Conservation (phyloP, 2,888 invertebrate species). For the Polydrusus cervinus region DNA sequence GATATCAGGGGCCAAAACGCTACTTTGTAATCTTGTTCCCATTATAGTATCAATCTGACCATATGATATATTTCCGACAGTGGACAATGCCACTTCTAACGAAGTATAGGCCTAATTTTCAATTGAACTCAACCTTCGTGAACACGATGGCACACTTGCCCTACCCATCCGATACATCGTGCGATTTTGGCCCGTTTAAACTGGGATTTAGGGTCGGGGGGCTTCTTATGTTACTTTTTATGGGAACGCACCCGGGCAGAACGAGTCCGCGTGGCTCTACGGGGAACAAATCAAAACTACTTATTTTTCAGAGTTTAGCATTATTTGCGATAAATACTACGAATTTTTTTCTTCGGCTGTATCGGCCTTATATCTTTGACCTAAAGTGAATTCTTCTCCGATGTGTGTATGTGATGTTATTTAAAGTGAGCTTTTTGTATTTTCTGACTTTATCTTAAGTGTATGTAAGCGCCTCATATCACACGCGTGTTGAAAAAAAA, state of each 20-base stretch:
- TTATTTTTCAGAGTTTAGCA: too few relatives aligned
- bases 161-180: background rate
- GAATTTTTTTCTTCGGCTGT: too few relatives aligned
- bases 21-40: background rate
- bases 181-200: slow-evolving; percentile 21
- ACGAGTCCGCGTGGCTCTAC: background rate
- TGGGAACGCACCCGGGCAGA: background rate
- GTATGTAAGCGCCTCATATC: too few relatives aligned
- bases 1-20: too few relatives aligned
- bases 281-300: background rate
- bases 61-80: slow-evolving; percentile 26
- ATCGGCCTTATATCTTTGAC: too few relatives aligned
- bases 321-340: too few relatives aligned
- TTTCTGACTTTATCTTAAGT: too few relatives aligned
- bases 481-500: too few relatives aligned
- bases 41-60: slow-evolving; percentile 6
- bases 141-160: slow-evolving; percentile 19
- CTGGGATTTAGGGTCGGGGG: background rate
- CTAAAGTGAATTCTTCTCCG: too few relatives aligned
- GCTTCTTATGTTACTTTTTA: background rate
- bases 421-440: too few relatives aligned
- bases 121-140: slow-evolving; percentile 23
- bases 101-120: slow-evolving; percentile 37
- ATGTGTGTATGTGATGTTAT: too few relatives aligned
- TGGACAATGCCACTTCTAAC: slow-evolving; percentile 31